Conservation (phyloP, 2,113 vertebrate species). For the Emydura subglobosa region DNA sequence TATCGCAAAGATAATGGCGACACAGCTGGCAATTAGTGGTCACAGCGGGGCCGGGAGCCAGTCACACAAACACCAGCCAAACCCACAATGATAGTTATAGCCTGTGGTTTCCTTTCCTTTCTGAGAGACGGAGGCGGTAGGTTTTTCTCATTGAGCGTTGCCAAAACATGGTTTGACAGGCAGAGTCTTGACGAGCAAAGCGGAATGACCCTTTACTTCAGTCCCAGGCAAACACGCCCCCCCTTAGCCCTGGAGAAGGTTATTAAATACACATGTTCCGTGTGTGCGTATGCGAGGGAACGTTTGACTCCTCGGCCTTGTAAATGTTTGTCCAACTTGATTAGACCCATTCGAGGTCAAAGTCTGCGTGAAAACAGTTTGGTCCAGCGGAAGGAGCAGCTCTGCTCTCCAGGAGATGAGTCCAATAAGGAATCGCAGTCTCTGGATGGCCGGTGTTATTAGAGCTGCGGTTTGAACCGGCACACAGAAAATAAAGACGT, state of each 20-base stretch:
- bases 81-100: not conserved
- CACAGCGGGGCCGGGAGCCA: not conserved
- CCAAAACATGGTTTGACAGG: not conserved
- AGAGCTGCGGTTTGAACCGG: not conserved
- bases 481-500: not conserved
- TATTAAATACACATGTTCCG: not conserved
- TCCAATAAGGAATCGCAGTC: rapidly evolving
- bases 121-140: not conserved
- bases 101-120: not conserved
- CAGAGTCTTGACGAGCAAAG: not conserved
- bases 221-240: not conserved
- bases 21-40: rapidly evolving
- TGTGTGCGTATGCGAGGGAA: not conserved
- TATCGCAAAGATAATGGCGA: not conserved
- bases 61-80: not conserved
- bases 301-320: not conserved
- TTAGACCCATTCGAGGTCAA: not conserved
- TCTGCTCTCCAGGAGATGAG: not conserved
- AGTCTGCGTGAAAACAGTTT: not conserved
- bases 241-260: not conserved
- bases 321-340: not conserved
- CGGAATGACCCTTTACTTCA: not conserved
- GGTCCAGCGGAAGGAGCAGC: not conserved
- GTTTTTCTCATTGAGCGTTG: not conserved
- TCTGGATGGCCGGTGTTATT: not conserved